Evolutionary conservation across 1,140 invertebrate genomes (phyloP).

Genomic region (Eumeta japonica): DNA sequence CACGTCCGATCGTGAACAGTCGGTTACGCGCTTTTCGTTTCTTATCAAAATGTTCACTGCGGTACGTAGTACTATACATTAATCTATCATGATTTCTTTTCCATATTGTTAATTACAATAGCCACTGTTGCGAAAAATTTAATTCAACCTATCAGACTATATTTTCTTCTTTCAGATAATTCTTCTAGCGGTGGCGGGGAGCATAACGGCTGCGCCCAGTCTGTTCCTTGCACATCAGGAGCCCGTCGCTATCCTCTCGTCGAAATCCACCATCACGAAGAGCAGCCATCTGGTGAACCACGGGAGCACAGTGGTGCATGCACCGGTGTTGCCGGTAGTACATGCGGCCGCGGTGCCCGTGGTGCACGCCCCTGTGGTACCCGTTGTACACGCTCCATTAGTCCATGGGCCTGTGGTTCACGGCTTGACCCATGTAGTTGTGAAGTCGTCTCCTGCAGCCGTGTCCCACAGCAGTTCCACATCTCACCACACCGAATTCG

Average conservation of each 20-base stretch:
- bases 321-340: conserved; percentile 33
- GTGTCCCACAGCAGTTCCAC: conserved; percentile 34
- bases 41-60: too few species aligned
- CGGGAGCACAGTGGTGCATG: conserved; percentile 26
- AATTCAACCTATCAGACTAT: too few species aligned
- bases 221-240: conserved; percentile 23
- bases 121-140: too few species aligned
- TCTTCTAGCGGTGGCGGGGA: too few species aligned
- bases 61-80: too few species aligned
- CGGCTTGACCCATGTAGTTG: conserved; percentile 8
- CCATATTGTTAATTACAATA: too few species aligned
- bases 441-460: conserved; percentile 25
- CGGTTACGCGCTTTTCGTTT: too few species aligned
- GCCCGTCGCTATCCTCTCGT: too few species aligned
- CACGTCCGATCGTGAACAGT: too few species aligned
- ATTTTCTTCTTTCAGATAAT: too few species aligned
- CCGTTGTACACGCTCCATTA: conserved; percentile 24
- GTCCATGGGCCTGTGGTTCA: conserved; percentile 13
- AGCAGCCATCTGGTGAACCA: conserved; percentile 40
- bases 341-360: conserved; percentile 27
- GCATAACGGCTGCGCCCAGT: conserved; percentile 42
- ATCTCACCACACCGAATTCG: conserved; percentile 34
- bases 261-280: conserved; percentile 34
- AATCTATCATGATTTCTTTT: too few species aligned
- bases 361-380: conserved; percentile 16